A percentile compares a stretch with the other conserved stretches of the same genome.
Conservation (phyloP, 92 coral and sea anemone species). For the Galaxea fascicularis region DNA sequence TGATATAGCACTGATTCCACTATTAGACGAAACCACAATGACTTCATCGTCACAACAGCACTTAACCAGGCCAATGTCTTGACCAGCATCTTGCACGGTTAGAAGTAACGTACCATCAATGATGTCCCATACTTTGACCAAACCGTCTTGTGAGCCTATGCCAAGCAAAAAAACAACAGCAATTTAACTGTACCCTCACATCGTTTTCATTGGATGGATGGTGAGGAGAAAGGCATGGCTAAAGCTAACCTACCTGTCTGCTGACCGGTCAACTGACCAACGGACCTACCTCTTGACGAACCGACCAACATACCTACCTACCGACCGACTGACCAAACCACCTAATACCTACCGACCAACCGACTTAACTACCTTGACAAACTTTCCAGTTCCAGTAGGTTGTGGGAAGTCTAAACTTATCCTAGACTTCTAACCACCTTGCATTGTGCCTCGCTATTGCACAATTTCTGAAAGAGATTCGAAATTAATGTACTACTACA, state of each 20-base stretch:
- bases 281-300: too few species aligned
- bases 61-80: conserved; percentile 65
- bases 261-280: too few species aligned
- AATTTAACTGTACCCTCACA: too few species aligned
- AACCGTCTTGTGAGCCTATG: conserved; percentile 78
- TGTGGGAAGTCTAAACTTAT: background rate
- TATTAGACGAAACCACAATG: conserved; percentile 75
- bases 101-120: conserved; percentile 63
- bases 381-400: background rate
- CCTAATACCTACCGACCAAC: too few species aligned
- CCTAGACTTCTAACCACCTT: background rate
- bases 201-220: background rate
- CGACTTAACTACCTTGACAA: background rate
- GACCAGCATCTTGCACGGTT: conserved; percentile 77
- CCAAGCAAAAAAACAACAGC: background rate
- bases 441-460: background rate
- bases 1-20: conserved; percentile 74
- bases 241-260: too few species aligned
- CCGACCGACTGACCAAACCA: too few species aligned
- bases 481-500: background rate
- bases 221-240: background rate
- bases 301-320: too few species aligned
- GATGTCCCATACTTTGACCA: conserved; percentile 79
- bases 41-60: conserved; percentile 73
- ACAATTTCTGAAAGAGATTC: background rate